A percentile compares a stretch with the other conserved stretches of the same genome.
Evolutionary conservation across 2,113 vertebrate species (phyloP).

Genomic region (Pardalotus punctatus): DNA sequence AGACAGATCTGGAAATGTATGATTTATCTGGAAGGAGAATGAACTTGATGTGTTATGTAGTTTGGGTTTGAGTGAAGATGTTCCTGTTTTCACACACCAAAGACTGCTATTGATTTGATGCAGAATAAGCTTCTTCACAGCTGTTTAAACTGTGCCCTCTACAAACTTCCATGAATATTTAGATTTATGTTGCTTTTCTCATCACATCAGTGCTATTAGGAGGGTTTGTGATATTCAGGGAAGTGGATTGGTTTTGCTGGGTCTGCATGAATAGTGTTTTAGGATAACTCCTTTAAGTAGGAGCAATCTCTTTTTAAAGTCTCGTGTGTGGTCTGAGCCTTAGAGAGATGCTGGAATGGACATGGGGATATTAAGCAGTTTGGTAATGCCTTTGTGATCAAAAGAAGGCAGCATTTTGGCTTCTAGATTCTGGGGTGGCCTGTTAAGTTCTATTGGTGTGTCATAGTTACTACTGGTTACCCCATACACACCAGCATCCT

Average conservation of each 20-base stretch:
- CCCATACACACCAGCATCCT: accelerated
- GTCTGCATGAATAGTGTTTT: neutral
- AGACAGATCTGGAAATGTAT: neutral
- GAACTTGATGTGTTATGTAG: neutral
- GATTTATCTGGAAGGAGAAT: neutral
- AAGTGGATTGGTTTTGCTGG: neutral
- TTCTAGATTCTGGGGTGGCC: neutral
- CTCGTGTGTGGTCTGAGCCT: neutral
- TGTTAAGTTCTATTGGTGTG: neutral
- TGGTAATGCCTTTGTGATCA: neutral
- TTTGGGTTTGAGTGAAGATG: neutral
- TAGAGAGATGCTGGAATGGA: neutral
- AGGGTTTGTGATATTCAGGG: neutral
- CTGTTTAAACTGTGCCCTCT: neutral
- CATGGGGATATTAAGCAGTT: neutral
- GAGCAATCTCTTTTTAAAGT: neutral
- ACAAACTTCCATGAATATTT: neutral
- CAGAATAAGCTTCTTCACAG: neutral
- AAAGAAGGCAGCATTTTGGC: neutral
- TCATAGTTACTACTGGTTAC: neutral
- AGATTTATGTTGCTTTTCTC: neutral
- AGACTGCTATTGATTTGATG: neutral
- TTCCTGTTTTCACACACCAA: neutral
- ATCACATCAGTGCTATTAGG: neutral
- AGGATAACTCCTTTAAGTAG: neutral